Conservation (phyloP, 2,888 invertebrate species). For the Eugnorisma glareosa region DNA sequence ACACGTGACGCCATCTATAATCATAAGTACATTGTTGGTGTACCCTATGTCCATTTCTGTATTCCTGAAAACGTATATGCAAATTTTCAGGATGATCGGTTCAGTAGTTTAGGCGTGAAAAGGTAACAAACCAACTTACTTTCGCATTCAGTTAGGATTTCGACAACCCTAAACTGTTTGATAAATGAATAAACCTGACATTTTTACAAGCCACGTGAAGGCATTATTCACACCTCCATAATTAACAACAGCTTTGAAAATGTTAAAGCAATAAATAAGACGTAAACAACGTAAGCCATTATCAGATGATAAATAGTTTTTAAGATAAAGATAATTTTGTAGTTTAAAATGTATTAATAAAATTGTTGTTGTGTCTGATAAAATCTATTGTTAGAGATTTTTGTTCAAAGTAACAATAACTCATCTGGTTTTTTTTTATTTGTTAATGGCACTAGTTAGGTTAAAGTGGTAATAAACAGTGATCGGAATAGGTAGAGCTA, state of each 20-base stretch:
- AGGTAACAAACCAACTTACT: too few species aligned
- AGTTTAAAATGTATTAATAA: background rate
- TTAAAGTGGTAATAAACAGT: too few species aligned
- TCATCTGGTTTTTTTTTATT: background rate
- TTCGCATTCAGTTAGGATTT: too few species aligned
- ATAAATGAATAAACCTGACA: constrained; percentile 27
- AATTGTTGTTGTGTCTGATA: background rate
- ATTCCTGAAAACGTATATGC: too few species aligned
- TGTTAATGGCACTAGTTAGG: background rate
- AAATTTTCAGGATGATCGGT: too few species aligned
- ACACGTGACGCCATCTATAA: too few species aligned
- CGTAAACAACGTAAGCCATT: constrained; percentile 13
- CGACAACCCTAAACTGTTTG: constrained; percentile 1
- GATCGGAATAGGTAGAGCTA: too few species aligned
- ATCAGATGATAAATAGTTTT: constrained; percentile 23
- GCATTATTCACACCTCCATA: constrained; percentile 41
- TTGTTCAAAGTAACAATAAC: background rate
- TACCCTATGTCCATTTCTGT: too few species aligned
- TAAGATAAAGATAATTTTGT: constrained; percentile 26
- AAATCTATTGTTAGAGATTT: background rate
- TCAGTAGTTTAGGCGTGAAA: too few species aligned
- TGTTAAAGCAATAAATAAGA: constrained; percentile 49
- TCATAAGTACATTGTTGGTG: too few species aligned
- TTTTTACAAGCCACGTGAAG: constrained; percentile 26
- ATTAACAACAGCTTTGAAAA: constrained; percentile 38